phyloP scores from a whole-genome alignment of 2,113 vertebrate species.

The Bufo gargarizans region DNA sequence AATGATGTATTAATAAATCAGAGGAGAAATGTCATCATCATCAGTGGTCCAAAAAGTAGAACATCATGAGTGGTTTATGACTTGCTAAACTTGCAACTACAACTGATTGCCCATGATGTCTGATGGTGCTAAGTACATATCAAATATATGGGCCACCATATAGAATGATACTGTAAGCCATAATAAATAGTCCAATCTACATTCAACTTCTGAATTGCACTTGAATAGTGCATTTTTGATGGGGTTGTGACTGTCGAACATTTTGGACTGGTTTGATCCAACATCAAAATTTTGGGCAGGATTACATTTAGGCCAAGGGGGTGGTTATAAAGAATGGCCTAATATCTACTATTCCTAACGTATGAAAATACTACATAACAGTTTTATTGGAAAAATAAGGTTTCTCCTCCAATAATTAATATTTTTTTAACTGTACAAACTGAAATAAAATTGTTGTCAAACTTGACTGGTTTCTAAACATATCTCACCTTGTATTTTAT shows the following conservation, averaged over 20 bases:
- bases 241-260: too few relatives aligned
- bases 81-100: neutral
- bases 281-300: neutral
- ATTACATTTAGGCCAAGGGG: neutral
- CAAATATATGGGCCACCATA: neutral
- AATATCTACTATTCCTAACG: neutral
- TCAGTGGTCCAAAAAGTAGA: neutral
- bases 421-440: neutral
- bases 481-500: too few relatives aligned
- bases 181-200: neutral
- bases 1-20: neutral
- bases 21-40: neutral
- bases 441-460: neutral
- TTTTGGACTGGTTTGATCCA: too few relatives aligned
- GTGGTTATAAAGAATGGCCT: neutral
- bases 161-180: neutral
- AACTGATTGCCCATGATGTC: neutral
- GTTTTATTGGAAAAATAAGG: conserved; percentile 3
- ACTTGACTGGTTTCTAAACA: too few relatives aligned
- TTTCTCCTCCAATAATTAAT: neutral
- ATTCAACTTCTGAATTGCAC: neutral
- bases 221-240: too few relatives aligned
- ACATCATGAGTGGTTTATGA: neutral
- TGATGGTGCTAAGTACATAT: neutral
- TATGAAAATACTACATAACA: neutral